These are phyloP conservation scores for Stictocephala bisonia DNA, from an alignment of 2,888 invertebrate species.

Conservation along the genomic window DNA sequence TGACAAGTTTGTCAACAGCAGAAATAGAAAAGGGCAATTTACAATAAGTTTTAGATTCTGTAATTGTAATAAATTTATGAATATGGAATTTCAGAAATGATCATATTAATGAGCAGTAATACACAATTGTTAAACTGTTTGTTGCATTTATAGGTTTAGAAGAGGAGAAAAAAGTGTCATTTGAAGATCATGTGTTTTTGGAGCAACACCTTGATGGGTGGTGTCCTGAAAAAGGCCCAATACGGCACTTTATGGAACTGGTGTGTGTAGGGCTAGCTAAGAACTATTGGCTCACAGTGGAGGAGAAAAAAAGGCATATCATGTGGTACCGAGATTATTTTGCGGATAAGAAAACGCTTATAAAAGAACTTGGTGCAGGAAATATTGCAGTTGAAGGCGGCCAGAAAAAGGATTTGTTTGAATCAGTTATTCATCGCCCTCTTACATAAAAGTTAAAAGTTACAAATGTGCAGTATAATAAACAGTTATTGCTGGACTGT, in stretches of 20 bases:
- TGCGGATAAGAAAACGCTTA: constrained; percentile 74
- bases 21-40: too few relatives aligned
- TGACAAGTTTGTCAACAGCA: too few relatives aligned
- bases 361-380: constrained; percentile 55
- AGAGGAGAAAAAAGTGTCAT: constrained; percentile 76
- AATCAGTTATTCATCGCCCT: too few relatives aligned
- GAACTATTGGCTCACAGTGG: constrained; percentile 89
- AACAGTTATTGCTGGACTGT: too few relatives aligned
- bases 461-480: too few relatives aligned
- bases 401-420: constrained; percentile 3
- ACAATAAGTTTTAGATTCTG: not conserved
- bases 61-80: not conserved
- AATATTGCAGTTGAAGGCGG: constrained; percentile 39
- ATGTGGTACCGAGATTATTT: constrained; percentile 94
- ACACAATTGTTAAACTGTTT: not conserved
- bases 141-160: constrained; percentile 72
- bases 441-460: too few relatives aligned
- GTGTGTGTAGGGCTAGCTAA: constrained; percentile 94
- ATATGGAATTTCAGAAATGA: constrained; percentile 3
- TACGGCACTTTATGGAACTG: constrained; percentile 97
- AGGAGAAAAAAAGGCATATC: constrained; percentile 90
- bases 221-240: constrained; percentile 91
- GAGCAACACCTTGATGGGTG: constrained; percentile 86
- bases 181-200: constrained; percentile 95
- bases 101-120: too few relatives aligned